Conservation (phyloP, 2,888 invertebrate species). For the Xestia sexstrigata region DNA sequence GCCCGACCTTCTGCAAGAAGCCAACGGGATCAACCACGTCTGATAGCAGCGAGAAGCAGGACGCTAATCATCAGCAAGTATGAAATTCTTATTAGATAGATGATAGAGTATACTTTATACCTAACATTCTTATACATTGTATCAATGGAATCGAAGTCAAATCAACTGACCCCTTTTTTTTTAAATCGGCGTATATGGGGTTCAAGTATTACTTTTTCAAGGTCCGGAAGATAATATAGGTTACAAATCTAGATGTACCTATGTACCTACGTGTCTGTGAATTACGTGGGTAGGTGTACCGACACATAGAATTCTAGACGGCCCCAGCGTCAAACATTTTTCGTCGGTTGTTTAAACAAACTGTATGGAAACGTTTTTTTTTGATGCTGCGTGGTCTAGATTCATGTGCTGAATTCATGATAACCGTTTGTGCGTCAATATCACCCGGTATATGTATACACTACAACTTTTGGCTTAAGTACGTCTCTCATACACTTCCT, state of each 20-base stretch:
- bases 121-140: background rate
- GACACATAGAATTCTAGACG: background rate
- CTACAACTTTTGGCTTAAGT: background rate
- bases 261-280: background rate
- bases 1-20: constrained; percentile 89
- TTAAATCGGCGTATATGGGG: background rate
- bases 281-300: background rate
- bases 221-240: too few relatives aligned
- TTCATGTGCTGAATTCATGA: background rate
- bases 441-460: background rate
- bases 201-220: background rate
- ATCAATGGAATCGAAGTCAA: background rate
- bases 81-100: constrained; percentile 38
- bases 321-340: background rate
- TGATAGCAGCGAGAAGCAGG: constrained; percentile 85
- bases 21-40: constrained; percentile 77
- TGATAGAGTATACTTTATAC: background rate
- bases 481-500: background rate
- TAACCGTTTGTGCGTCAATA: background rate
- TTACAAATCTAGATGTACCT: too few relatives aligned
- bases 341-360: background rate
- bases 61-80: constrained; percentile 81
- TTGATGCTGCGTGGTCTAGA: background rate
- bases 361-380: background rate
- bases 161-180: accelerated